Conservation (phyloP, 1,140 invertebrate genomes). For the Mylabris phalerata region DNA sequence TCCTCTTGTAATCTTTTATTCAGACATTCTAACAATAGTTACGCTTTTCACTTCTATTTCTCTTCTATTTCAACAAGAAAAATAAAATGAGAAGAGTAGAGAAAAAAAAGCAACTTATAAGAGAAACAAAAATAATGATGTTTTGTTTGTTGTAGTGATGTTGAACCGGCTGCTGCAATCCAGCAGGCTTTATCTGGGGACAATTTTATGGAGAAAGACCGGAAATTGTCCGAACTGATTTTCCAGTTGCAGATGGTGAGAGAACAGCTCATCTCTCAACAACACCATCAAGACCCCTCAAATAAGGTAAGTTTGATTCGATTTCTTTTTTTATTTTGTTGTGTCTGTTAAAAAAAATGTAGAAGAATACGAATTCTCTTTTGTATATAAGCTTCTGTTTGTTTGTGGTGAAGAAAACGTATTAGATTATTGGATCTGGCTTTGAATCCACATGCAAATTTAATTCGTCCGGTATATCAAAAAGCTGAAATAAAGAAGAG, state of each 20-base stretch:
- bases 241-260: constrained; percentile 71
- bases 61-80: too few relatives aligned
- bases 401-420: too few relatives aligned
- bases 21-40: too few relatives aligned
- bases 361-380: too few relatives aligned
- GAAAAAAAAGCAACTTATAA: too few relatives aligned
- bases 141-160: constrained; percentile 28
- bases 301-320: constrained; percentile 12
- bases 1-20: too few relatives aligned
- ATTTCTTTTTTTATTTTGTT: neutral
- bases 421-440: too few relatives aligned
- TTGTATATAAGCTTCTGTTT: too few relatives aligned
- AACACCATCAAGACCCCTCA: constrained; percentile 28
- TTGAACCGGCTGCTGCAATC: constrained; percentile 55
- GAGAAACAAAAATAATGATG: too few relatives aligned
- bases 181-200: constrained; percentile 61
- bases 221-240: constrained; percentile 75
- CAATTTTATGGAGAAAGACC: constrained; percentile 67
- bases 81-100: too few relatives aligned
- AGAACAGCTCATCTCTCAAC: constrained; percentile 65
- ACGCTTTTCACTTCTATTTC: too few relatives aligned
- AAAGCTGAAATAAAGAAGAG: constrained; percentile 17
- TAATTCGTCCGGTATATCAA: constrained; percentile 26
- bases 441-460: constrained; percentile 19
- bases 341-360: too few relatives aligned